Evolutionary conservation across 2,888 invertebrate species (phyloP).

Genomic region (Agonopterix arenella): DNA sequence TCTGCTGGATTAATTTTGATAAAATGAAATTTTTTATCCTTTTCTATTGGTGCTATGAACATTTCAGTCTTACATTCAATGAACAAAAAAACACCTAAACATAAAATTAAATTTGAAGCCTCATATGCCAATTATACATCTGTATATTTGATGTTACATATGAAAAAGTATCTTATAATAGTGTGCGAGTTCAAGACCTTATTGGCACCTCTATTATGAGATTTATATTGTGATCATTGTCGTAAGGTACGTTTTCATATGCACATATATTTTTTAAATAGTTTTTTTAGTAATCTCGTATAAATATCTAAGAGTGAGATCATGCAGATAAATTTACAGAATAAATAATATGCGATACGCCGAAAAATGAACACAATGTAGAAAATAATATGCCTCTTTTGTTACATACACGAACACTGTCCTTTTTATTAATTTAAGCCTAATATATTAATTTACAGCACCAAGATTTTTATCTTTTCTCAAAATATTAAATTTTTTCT

Average conservation of each 20-base stretch:
- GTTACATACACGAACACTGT: slow-evolving; percentile 72
- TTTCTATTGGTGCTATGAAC: slow-evolving; percentile 63
- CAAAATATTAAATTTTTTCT: slow-evolving; percentile 67
- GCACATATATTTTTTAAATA: slow-evolving; percentile 49
- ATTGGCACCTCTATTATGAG: too few relatives aligned
- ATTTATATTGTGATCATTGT: too few relatives aligned
- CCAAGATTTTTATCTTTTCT: slow-evolving; percentile 75
- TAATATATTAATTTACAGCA: slow-evolving; percentile 77
- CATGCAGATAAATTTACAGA: slow-evolving; percentile 69
- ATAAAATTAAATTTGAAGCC: slow-evolving; percentile 66
- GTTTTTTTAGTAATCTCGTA: slow-evolving; percentile 71
- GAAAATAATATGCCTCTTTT: slow-evolving; percentile 72
- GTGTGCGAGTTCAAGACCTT: too few relatives aligned
- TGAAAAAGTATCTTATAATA: too few relatives aligned
- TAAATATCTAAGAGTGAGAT: slow-evolving; percentile 75
- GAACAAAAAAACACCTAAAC: slow-evolving; percentile 53
- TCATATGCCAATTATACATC: slow-evolving; percentile 71
- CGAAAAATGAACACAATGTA: slow-evolving; percentile 71
- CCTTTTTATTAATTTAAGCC: slow-evolving; percentile 73
- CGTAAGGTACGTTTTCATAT: too few relatives aligned
- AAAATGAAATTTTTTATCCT: slow-evolving; percentile 32
- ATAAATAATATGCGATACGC: slow-evolving; percentile 68
- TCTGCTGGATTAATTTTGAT: slow-evolving; percentile 44
- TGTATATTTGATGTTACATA: slow-evolving; percentile 23
- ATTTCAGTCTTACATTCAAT: slow-evolving; percentile 64